Evolutionary conservation across 2,888 invertebrate genomes (phyloP).

Genomic region (Dromius quadrimaculatus): DNA sequence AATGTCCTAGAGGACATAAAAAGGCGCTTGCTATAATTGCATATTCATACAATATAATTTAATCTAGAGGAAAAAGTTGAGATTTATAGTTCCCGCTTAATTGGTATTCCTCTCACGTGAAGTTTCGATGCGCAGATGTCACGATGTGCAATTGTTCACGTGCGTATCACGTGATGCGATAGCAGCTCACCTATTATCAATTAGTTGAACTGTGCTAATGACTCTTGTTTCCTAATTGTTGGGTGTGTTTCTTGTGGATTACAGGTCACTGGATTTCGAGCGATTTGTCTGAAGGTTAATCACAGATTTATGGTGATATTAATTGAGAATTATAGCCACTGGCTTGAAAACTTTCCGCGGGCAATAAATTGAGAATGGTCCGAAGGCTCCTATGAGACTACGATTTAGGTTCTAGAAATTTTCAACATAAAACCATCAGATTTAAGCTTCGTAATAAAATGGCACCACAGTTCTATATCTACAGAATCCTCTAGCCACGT

Average conservation of each 20-base stretch:
- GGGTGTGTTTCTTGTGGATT: slow-evolving; percentile 42
- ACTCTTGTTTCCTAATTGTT: slow-evolving; percentile 36
- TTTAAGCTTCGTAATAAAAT: too few relatives aligned
- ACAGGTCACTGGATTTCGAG: slow-evolving; percentile 22
- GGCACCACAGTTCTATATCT: too few relatives aligned
- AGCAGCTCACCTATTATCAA: slow-evolving; percentile 10
- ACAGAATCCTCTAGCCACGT: too few relatives aligned
- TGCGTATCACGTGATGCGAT: not conserved
- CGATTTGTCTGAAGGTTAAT: slow-evolving; percentile 19
- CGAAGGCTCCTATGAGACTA: too few relatives aligned
- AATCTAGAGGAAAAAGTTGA: not conserved
- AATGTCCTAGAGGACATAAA: slow-evolving; percentile 55
- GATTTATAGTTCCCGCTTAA: slow-evolving; percentile 19
- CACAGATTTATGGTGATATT: slow-evolving; percentile 20
- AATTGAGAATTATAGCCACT: slow-evolving; percentile 12
- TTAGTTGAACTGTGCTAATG: slow-evolving; percentile 28
- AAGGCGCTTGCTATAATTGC: slow-evolving; percentile 56
- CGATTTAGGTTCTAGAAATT: too few relatives aligned
- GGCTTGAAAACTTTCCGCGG: slow-evolving; percentile 19
- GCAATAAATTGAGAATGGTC: too few relatives aligned
- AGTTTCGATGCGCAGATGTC: slow-evolving; percentile 20
- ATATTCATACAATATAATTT: slow-evolving; percentile 55
- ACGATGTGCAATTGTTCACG: slow-evolving; percentile 20
- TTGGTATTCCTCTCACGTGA: slow-evolving; percentile 1
- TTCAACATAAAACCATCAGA: too few relatives aligned